Evolutionary conservation across 2,113 vertebrate genomes (phyloP), one percentile per base, ranked within the genome.

Genomic region (Catharus minimus): DNA sequence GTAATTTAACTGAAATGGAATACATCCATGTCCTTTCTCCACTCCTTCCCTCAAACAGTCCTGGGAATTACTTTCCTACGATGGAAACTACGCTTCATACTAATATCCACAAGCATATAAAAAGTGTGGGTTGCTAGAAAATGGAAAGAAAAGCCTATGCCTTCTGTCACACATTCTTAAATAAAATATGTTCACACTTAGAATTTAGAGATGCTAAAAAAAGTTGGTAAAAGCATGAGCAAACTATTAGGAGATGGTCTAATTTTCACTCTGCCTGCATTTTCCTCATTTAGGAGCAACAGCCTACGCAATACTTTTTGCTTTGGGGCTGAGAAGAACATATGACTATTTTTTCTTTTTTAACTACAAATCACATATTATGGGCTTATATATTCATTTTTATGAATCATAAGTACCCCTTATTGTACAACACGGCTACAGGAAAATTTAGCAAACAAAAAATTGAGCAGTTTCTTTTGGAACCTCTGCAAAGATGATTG

Each of bases 151-250:
- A 92, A 93, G 55, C 81, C 89, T 91, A 79, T 87, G 89, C 94
- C 87, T 96, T 95, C 93, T 93, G 95, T 91, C 85, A 88, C 62
- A 82, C 0, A 1, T 44, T 88, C 73, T 89, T 94, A 92, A 95
- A 96, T 92, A 92, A 94, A 96, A 61, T 68, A 79, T 87, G 71
- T 91, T 93, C 93, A 87, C 74, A 82, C 84, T 84, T 84, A 9
- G 46, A 90, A 89, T 89, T 92, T 79, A 79, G 74, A 78, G 41
- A 85, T 65, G 53, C 78, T 44, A 85, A 83, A 91, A 82, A 89
- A 15, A 68, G 22, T 30, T 72, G 22, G 74, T 79, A 92, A 89
- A 91, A 82, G 62, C 84, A 71, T n/a, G 43, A 95, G 71, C 58
- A 89, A 95, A 89, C 78, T 91, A 87, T 30, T 85, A 91, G 89